Base-by-base conservation (phyloP, 2,888 invertebrate genomes). In the Athalia circularis region DNA sequence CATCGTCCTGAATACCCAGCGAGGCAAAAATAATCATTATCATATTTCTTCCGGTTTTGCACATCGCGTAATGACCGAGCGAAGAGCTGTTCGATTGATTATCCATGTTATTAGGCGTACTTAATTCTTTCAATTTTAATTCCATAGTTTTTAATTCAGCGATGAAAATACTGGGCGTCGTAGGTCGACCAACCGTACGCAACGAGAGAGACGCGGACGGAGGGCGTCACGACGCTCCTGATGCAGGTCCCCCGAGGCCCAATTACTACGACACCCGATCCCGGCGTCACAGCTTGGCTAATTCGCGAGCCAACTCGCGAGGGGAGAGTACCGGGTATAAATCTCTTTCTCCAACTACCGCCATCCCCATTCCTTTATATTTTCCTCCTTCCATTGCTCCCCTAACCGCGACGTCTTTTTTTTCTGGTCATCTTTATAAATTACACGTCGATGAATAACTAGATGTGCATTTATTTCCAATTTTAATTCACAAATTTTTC, bases 181-280 rank as follows among this genome's bases (percentile, higher is more conserved):
- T 68, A 15, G 64, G 9, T 48, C 9, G 79, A 78, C 70, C 65
- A 29, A 29, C 29, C 29, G 29, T 29, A 29, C 29, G 29, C 29
- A 29, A 72, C 75, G 70, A 78, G 76, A 77, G 80, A 80, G 77
- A 79, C 65, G 82, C 82, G 85, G 81, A 86, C 29, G 29, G 0
- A 29, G 29, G 29, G 29, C 29, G 29, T 29, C 29, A 29, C 29
- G 29, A 29, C 29, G 29, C 29, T 29, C 2, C 29, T 29, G 29
- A 29, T 29, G 29, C 29, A 29, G 29, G 86, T 90, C 90, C 90
- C 90, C 85, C 82, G 90, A 87, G 90, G 88, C 89, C 90, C 90
- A 90, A 90, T 90, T 90, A 90, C 89, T 87, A 85, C 87, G 90
- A 90, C 89, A 90, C 88, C 86, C 89, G 90, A 90, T 89, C 88